Base-by-base conservation (phyloP, 2,113 vertebrate genomes). In the Toxotes jaculatrix region DNA sequence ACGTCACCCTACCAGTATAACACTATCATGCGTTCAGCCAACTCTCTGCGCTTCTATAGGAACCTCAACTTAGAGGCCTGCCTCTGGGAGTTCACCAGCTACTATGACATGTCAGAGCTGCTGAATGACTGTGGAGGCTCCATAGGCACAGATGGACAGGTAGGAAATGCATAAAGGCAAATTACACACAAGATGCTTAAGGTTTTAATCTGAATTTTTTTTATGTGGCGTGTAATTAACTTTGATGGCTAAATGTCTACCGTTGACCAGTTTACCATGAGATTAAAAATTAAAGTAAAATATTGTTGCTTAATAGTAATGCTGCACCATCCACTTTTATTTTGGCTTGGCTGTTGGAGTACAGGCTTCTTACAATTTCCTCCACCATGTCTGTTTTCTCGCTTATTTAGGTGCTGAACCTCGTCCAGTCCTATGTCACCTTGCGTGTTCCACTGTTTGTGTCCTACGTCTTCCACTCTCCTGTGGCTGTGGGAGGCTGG, bases 41-140 rank as follows among this genome's bases (percentile, higher is more conserved):
- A 92, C 84, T 95, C 95, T 0, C 91, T 95, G 60, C 92, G 92
- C 70, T 96, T 96, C 90, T 96, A 96, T 80, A 93, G 92, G 55
- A 96, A 96, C 88, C 95, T 96, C 36, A 95, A 96, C 75, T 89
- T 96, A 27, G 95, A 96, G 84, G 93, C 95, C 73, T 96, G 95
- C 45, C 93, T 96, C 13, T 96, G 96, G 95, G 95, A 96, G 85
- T 96, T 96, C 76, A 93, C 86, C 87, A 95, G 88, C 85, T 96
- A 95, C 87, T 96, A 94, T 7, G 92, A 96, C 82, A 94, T 94
- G 91, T 95, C 95, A 0, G 93, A 96, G 84, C 94, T 96, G 60
- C 91, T 97, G 56, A 94, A 90, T 0, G 91, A 94, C 80, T 96
- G 95, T 1, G 89, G 95, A 10, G 95, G 95, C 56, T 95, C 92